These are phyloP conservation scores for Lerema accius DNA, from an alignment of 1,140 invertebrate species.

Conservation along the genomic window DNA sequence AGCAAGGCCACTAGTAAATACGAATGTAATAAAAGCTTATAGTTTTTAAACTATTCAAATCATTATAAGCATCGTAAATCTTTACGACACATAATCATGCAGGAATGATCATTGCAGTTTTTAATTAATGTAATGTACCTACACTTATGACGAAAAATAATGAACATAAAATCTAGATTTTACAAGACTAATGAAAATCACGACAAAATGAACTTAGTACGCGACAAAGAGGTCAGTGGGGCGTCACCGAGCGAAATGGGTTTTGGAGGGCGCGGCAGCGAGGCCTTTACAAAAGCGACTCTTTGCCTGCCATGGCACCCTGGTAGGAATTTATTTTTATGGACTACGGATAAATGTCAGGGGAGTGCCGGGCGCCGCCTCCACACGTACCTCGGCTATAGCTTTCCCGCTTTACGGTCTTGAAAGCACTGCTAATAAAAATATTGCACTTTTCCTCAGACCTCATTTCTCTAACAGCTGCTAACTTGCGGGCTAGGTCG, in stretches of 20 bases:
- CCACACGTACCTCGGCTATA: constrained; percentile 44
- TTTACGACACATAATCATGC: too few species aligned
- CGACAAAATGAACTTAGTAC: constrained; percentile 26
- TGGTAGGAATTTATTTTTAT: constrained; percentile 80
- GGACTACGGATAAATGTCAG: constrained; percentile 77
- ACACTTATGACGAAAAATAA: background rate
- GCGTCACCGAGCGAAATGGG: constrained; percentile 54
- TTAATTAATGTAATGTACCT: too few species aligned
- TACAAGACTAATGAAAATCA: background rate
- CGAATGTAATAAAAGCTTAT: too few species aligned
- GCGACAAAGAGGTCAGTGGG: constrained; percentile 68
- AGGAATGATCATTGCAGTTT: too few species aligned
- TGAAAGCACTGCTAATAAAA: constrained; percentile 14
- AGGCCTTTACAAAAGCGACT: constrained; percentile 68
- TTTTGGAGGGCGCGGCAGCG: constrained; percentile 63
- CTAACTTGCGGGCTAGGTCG: too few species aligned
- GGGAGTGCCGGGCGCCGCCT: constrained; percentile 70
- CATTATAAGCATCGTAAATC: too few species aligned
- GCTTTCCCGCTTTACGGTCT: constrained; percentile 3
- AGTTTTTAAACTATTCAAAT: too few species aligned
- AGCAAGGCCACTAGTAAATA: too few species aligned
- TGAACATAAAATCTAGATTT: constrained; percentile 3
- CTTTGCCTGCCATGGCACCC: constrained; percentile 62
- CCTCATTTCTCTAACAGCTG: background rate
- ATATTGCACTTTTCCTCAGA: background rate